Conservation (phyloP, 1,140 invertebrate genomes). For the Aphaenogaster floridana region DNA sequence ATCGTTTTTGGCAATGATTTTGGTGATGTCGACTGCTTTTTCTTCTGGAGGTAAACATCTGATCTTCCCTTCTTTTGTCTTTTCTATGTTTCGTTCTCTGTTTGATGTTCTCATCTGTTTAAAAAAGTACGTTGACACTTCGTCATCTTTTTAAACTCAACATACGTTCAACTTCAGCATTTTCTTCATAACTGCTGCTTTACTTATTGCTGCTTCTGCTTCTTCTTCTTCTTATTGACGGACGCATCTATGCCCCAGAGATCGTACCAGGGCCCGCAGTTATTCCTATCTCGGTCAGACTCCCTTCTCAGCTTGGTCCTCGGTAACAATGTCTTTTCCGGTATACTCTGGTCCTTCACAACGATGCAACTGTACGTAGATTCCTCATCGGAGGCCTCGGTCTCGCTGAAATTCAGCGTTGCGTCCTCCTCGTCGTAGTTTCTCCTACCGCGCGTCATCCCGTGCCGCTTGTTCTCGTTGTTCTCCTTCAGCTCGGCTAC, state of each 20-base stretch:
- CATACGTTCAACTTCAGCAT: background rate
- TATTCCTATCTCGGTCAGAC: slow-evolving; percentile 87
- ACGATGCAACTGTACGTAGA: slow-evolving; percentile 89
- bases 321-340: slow-evolving; percentile 89
- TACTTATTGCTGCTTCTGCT: slow-evolving; percentile 80
- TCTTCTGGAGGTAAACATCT: background rate
- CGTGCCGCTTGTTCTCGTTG: slow-evolving; percentile 87
- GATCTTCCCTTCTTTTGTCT: background rate
- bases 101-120: background rate
- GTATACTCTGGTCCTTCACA: slow-evolving; percentile 84
- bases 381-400: slow-evolving; percentile 88
- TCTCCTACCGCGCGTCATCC: slow-evolving; percentile 87
- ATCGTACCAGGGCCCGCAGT: slow-evolving; percentile 95
- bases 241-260: slow-evolving; percentile 91
- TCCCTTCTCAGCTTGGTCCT: slow-evolving; percentile 90
- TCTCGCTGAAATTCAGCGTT: slow-evolving; percentile 84
- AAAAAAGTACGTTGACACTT: background rate
- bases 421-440: slow-evolving; percentile 86
- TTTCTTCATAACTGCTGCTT: background rate
- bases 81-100: background rate
- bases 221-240: slow-evolving; percentile 86
- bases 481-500: slow-evolving; percentile 85
- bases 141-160: slow-evolving; percentile 2
- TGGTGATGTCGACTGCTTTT: background rate
- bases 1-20: background rate